Percentiles rank a stretch among this genome's conserved stretches.
Conservation (phyloP, 2,797 vertebrate species). For the Rhynchotus rufescens region DNA sequence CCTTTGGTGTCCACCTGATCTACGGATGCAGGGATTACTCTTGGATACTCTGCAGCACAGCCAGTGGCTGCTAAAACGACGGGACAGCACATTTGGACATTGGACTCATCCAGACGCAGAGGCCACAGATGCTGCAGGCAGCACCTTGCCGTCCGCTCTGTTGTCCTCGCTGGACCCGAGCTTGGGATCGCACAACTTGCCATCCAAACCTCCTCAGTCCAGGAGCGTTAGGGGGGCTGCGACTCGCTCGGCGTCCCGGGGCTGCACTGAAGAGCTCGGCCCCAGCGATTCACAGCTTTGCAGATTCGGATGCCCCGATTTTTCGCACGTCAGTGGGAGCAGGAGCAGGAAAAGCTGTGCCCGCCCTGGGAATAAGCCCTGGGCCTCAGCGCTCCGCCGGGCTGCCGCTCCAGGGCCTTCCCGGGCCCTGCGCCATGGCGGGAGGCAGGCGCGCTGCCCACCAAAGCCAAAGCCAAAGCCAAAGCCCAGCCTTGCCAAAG, state of each 20-base stretch:
- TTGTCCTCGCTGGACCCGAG: neutral
- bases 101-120: neutral
- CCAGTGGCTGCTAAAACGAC: neutral
- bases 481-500: neutral
- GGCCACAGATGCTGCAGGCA: neutral
- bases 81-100: neutral
- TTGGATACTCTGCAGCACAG: neutral
- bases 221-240: neutral
- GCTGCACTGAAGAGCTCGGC: neutral
- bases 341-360: neutral
- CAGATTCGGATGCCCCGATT: fast-evolving
- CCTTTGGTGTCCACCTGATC: fast-evolving
- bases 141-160: neutral
- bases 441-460: neutral
- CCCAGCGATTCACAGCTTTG: neutral
- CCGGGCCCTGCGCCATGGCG: neutral
- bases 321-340: neutral
- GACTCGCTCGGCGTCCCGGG: fast-evolving
- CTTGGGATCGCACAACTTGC: neutral
- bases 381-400: neutral
- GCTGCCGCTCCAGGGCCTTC: neutral
- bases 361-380: neutral
- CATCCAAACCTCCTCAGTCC: neutral
- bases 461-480: too few relatives aligned
- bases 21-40: fast-evolving